phyloP scores from a whole-genome alignment of 2,797 vertebrate genomes.

The Lutjanus campechanus region DNA sequence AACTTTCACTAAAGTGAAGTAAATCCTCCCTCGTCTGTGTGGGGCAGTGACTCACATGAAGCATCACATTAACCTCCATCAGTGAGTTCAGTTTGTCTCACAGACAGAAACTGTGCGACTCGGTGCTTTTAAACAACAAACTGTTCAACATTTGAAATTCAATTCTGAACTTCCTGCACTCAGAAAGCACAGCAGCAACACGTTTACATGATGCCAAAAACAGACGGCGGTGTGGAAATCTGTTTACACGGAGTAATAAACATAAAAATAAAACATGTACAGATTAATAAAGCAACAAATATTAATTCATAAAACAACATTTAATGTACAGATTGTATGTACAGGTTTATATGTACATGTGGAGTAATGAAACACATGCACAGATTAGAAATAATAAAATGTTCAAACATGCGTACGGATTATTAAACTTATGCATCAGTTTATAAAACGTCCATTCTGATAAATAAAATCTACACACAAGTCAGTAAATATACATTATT shows the following conservation, averaged over 20 bases:
- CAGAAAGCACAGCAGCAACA: background rate
- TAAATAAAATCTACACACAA: background rate
- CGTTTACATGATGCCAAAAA: background rate
- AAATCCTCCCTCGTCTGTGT: background rate
- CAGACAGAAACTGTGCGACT: background rate
- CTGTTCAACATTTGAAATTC: background rate
- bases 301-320: too few species aligned
- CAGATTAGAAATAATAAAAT: background rate
- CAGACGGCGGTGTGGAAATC: slow-evolving; percentile 14
- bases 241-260: background rate
- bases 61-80: slow-evolving; percentile 8
- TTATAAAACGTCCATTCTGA: background rate
- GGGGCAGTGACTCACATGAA: slow-evolving; percentile 4
- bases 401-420: too few species aligned
- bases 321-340: background rate
- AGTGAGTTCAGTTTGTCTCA: background rate
- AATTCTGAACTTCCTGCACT: background rate
- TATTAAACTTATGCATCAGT: background rate
- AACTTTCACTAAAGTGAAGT: background rate
- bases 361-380: background rate
- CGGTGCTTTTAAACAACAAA: background rate
- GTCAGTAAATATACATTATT: background rate
- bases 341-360: background rate
- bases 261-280: background rate
- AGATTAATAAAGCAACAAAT: background rate